A percentile compares a stretch with the other conserved stretches of the same genome.
Evolutionary conservation across 2,797 vertebrate species (phyloP).

Genomic region (Percopsis omiscomaycus): DNA sequence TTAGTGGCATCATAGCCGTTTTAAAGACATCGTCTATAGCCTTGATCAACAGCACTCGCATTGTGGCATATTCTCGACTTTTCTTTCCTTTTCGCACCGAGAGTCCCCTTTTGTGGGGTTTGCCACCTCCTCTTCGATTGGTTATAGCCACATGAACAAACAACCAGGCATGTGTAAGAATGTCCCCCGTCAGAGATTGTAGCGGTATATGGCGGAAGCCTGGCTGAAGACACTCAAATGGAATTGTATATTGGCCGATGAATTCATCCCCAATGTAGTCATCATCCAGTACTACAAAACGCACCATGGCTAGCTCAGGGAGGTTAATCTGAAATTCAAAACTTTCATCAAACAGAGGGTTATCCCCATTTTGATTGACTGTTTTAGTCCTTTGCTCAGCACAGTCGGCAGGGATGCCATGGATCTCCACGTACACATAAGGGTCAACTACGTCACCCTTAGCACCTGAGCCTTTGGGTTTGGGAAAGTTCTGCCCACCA

Average conservation of each 20-base stretch:
- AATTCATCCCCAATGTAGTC: conserved; percentile 99
- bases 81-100: conserved; percentile 95
- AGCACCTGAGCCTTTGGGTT: conserved; percentile 97
- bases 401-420: conserved; percentile 96
- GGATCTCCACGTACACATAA: conserved; percentile 95
- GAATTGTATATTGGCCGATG: conserved; percentile 96
- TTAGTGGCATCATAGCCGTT: conserved; percentile 88
- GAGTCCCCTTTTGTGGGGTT: conserved; percentile 95
- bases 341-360: conserved; percentile 97
- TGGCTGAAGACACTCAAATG: conserved; percentile 96
- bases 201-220: conserved; percentile 94
- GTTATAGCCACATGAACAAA: conserved; percentile 98
- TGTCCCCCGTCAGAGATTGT: conserved; percentile 94
- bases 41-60: conserved; percentile 94
- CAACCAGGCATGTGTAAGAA: conserved; percentile 88
- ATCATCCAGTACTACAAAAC: conserved; percentile 96
- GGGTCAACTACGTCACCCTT: conserved; percentile 98
- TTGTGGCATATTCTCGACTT: conserved; percentile 91
- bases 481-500: conserved; percentile 97
- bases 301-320: conserved; percentile 95
- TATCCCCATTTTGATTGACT: conserved; percentile 93
- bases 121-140: conserved; percentile 95
- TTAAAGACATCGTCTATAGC: conserved; percentile 95
- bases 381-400: conserved; percentile 98
- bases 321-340: conserved; percentile 99